phyloP scores from a whole-genome alignment of 2,888 invertebrate species.

The Pelosia muscerda region DNA sequence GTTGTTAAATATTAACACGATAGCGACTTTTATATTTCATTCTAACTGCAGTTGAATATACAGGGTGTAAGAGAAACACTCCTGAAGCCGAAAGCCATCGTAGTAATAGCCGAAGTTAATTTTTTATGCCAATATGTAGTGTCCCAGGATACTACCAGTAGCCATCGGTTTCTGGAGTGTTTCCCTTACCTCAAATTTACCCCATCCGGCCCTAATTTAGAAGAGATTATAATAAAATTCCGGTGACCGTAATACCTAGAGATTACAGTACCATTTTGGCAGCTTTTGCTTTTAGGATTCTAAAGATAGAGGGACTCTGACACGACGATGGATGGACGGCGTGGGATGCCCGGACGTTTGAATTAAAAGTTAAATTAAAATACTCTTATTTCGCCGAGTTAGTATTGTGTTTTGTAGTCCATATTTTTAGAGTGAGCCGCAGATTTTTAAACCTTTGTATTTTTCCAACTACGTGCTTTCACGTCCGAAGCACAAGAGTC shows the following conservation, averaged over 20 bases:
- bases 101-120: too few species aligned
- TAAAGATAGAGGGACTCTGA: background rate
- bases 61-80: too few species aligned
- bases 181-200: too few species aligned
- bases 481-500: too few species aligned
- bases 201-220: too few species aligned
- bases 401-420: background rate
- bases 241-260: background rate
- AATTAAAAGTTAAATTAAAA: background rate
- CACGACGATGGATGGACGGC: background rate
- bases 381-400: background rate
- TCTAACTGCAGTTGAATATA: too few species aligned
- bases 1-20: too few species aligned
- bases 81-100: too few species aligned
- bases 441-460: slow-evolving; percentile 2
- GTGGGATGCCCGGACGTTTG: background rate
- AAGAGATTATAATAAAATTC: background rate
- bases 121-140: too few species aligned
- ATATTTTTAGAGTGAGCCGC: background rate
- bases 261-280: background rate
- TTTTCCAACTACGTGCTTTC: background rate
- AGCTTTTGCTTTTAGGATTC: background rate
- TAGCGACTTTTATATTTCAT: too few species aligned
- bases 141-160: too few species aligned
- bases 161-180: too few species aligned